Percentiles rank a stretch among this genome's conserved stretches.
phyloP scores from a whole-genome alignment of 2,113 vertebrate genomes.

The Neomonachus schauinslandi region DNA sequence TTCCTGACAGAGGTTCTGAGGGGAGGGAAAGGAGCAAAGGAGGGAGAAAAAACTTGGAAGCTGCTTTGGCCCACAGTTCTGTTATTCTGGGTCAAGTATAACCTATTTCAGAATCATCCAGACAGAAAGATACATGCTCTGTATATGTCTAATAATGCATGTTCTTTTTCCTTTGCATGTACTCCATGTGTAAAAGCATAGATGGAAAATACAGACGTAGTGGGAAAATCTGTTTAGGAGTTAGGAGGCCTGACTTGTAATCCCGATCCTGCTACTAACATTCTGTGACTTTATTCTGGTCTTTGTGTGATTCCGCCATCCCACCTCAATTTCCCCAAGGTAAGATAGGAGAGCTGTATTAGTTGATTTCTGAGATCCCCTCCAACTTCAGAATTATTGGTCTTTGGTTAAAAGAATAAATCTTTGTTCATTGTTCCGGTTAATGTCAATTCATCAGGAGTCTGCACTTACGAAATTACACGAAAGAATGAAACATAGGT shows the following conservation, averaged over 20 bases:
- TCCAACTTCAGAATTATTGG: neutral
- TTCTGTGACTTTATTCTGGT: neutral
- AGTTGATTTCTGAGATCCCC: neutral
- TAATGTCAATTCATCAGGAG: neutral
- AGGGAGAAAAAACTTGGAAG: neutral
- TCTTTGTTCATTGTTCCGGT: neutral
- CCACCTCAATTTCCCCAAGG: neutral
- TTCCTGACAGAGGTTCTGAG: neutral
- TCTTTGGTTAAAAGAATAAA: conserved; percentile 18
- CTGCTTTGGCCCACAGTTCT: neutral
- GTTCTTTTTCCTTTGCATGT: neutral
- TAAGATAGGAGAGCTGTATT: neutral
- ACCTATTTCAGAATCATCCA: neutral
- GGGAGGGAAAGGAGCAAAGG: neutral
- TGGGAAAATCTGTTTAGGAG: neutral
- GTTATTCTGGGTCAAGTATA: neutral
- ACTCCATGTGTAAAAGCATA: neutral
- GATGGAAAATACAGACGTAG: neutral
- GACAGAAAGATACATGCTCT: neutral
- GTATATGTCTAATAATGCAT: neutral
- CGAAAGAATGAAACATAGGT: neutral
- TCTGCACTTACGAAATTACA: neutral
- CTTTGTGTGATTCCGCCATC: no score
- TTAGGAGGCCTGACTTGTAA: neutral
- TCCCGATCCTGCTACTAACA: neutral